Evolutionary conservation across 2,888 invertebrate species (phyloP), one percentile per base, ranked within the genome.

Genomic region (Meliscaeva auricollis): DNA sequence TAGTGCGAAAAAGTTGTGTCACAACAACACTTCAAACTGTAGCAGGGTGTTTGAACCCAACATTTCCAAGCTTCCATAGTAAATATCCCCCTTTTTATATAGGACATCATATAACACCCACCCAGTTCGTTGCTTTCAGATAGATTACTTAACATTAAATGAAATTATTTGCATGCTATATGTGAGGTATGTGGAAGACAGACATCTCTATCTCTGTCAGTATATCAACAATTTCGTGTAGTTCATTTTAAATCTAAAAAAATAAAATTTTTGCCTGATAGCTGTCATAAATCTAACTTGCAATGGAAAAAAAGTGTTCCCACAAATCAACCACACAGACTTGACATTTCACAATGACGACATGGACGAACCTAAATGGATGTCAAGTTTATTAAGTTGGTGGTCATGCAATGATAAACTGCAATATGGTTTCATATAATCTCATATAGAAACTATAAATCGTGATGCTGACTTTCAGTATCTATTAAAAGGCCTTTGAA

Each of bases 101-200:
- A 35, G 56, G 7, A n/a, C 15, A 56, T n/a, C 17, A 20, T 46
- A 26, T 46, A 26, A 58, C 20, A 35, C 13, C 6, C 13, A 50
- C 17, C 30, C 5, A 70, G n/a, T 15, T 66, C 17, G 30, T 32
- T 44, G 66, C 68, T 77, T 54, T 52, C 44, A 62, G 52, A 69
- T 70, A 69, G 32, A 77, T 77, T 69, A 52, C 60, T 69, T 69
- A 17, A 15, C 58, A 77, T 77, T 60, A 76, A 76, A 69, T 60
- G 50, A 52, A 76, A 77, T 68, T 60, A 69, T 76, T 69, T 76
- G 41, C 52, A 54, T 60, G 41, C 41, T n/a, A n/a, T n/a, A n/a
- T n/a, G n/a, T n/a, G n/a, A n/a, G 15, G 7, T 30, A 20, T 22
- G 30, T 22, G 44, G 41, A 54, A 32, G 41, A 50, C 38, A 68